Base-by-base conservation (phyloP, 2,797 vertebrate species). In the Toxotes lorentzi region DNA sequence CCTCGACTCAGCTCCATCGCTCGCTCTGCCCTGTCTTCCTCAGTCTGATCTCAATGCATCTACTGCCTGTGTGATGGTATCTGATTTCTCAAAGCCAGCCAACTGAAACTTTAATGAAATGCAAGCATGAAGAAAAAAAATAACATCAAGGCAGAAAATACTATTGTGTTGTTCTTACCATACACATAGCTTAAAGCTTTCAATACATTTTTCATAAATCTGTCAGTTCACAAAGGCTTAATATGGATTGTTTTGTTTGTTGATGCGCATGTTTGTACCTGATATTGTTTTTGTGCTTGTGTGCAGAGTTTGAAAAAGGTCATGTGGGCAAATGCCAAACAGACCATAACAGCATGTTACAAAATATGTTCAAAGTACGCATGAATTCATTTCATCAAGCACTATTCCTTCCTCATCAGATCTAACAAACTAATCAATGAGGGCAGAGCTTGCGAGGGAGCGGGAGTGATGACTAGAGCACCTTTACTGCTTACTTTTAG, bases 101-200 rank as follows among this genome's bases (percentile, higher is more conserved):
- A 13, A 63, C 79, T 92, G 68, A 89, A 91, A 89, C 76, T 89
- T 91, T 91, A 84, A 91, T 90, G 86, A 83, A 84, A 89, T 73
- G 82, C 84, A 86, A 83, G 76, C 64, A 63, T 40, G 62, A 64
- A 79, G 53, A 59, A 64, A 61, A 73, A 43, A 32, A 73, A 76
- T 14, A 77, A 73, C 81, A 83, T 76, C 65, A 75, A 72, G 65
- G 66, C 80, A 74, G 82, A 81, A 73, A 64, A 59, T 70, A 56
- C 51, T 24, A 45, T 76, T 43, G 69, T 68, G 54, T 77, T 75
- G 47, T 73, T 85, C 84, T 73, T 59, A 62, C 58, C 41, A 64
- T 80, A 45, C 69, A 67, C 78, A 62, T 45, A 32, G 82, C 82
- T 87, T 41, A 76, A 57, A 91, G 82, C 83, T 83, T 83, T 43